These are phyloP conservation scores for Cnemophilus loriae DNA, from an alignment of 2,113 vertebrate species.

Conservation along the genomic window DNA sequence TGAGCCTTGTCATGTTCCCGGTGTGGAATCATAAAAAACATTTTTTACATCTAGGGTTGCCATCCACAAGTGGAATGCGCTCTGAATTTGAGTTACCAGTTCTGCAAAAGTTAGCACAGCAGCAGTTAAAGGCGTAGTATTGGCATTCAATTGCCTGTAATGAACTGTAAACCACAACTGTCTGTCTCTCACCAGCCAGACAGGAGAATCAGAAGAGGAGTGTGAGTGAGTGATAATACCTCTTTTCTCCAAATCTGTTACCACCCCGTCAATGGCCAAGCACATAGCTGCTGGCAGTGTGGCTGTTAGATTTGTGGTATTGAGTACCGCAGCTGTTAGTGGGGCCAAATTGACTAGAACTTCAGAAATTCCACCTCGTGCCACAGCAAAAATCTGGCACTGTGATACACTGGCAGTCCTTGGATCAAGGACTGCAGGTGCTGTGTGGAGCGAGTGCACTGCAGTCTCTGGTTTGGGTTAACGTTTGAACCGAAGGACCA, in stretches of 20 bases:
- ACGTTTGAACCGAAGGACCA: background rate
- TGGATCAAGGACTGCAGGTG: background rate
- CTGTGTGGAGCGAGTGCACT: background rate
- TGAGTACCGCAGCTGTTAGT: background rate
- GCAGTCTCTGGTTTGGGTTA: background rate
- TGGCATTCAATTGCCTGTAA: background rate
- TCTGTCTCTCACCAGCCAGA: background rate
- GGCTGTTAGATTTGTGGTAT: background rate
- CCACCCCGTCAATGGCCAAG: background rate
- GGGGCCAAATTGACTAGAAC: background rate
- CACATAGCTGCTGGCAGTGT: background rate
- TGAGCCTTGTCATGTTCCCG: background rate
- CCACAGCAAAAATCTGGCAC: background rate
- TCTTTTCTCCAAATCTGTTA: background rate
- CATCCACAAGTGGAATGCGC: background rate
- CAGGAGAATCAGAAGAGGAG: background rate
- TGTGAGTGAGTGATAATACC: background rate
- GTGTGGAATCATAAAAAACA: background rate
- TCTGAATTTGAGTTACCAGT: background rate
- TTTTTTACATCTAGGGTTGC: background rate
- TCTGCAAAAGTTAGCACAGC: background rate
- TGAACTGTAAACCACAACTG: background rate
- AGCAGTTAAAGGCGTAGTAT: background rate
- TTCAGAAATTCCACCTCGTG: background rate
- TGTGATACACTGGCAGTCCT: background rate